These are phyloP conservation scores for Prionace glauca DNA, from an alignment of 2,797 vertebrate genomes.

Conservation along the genomic window DNA sequence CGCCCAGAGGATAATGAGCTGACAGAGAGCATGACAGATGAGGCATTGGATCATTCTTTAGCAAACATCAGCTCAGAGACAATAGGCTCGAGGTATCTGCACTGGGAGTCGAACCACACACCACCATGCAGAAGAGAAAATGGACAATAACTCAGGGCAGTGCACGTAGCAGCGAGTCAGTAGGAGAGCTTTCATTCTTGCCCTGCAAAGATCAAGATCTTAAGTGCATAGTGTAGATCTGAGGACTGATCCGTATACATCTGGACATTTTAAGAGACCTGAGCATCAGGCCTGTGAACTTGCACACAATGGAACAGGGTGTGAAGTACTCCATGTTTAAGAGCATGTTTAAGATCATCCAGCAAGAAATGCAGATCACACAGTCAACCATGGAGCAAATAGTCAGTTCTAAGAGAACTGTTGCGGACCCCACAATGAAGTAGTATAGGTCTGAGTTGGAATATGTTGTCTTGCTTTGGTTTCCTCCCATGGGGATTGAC, in stretches of 20 bases:
- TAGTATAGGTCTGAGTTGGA: not conserved
- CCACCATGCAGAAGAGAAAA: not conserved
- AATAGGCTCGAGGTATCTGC: not conserved
- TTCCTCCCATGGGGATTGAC: not conserved
- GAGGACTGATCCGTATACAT: not conserved
- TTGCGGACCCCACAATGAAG: not conserved
- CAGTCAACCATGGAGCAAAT: not conserved
- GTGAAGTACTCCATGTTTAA: not conserved
- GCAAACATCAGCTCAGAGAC: not conserved
- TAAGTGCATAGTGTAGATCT: too few species aligned
- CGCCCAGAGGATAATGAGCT: not conserved
- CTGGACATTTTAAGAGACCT: not conserved
- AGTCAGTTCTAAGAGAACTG: not conserved
- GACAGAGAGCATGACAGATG: not conserved
- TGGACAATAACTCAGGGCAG: not conserved
- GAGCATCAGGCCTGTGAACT: not conserved
- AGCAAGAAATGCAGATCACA: not conserved
- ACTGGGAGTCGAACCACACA: not conserved
- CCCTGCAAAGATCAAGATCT: not conserved
- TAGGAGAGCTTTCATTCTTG: not conserved
- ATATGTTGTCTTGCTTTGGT: not conserved
- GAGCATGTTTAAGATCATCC: not conserved
- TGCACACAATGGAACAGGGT: not conserved
- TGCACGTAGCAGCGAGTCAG: not conserved
- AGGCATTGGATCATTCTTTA: not conserved